phyloP scores from a whole-genome alignment of 2,113 vertebrate genomes.

The Hemibagrus wyckioides region DNA sequence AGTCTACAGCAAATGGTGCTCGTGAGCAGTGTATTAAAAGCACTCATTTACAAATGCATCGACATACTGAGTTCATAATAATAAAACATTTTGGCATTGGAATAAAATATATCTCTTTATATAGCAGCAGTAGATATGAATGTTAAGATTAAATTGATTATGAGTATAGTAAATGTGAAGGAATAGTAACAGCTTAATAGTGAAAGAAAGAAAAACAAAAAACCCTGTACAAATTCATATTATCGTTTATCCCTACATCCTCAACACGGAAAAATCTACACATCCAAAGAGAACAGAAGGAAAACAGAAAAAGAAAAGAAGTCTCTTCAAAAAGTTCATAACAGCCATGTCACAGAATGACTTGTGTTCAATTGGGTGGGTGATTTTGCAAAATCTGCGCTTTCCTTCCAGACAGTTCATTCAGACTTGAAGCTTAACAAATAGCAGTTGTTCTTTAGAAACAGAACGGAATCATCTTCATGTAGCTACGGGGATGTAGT shows the following conservation, averaged over 20 bases:
- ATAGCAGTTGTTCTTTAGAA: constrained; percentile 19
- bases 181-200: constrained; percentile 38
- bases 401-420: constrained; percentile 37
- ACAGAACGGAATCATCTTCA: constrained; percentile 31
- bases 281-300: background rate
- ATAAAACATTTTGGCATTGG: constrained; percentile 60
- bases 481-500: constrained; percentile 48
- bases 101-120: constrained; percentile 63
- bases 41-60: constrained; percentile 30
- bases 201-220: constrained; percentile 33
- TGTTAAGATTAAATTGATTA: constrained; percentile 37
- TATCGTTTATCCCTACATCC: constrained; percentile 35
- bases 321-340: constrained; percentile 33
- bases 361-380: background rate
- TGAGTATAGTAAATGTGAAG: constrained; percentile 42
- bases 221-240: constrained; percentile 47
- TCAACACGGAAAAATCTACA: constrained; percentile 6
- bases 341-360: constrained; percentile 19
- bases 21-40: constrained; percentile 1
- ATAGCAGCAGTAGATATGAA: constrained; percentile 67
- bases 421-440: constrained; percentile 39
- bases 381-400: background rate
- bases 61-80: constrained; percentile 39
- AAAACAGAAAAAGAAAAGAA: constrained; percentile 3
- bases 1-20: background rate